Evolutionary conservation across 2,888 invertebrate genomes (phyloP), one percentile per base, ranked within the genome.

Genomic region (Leptopilina syphax): DNA sequence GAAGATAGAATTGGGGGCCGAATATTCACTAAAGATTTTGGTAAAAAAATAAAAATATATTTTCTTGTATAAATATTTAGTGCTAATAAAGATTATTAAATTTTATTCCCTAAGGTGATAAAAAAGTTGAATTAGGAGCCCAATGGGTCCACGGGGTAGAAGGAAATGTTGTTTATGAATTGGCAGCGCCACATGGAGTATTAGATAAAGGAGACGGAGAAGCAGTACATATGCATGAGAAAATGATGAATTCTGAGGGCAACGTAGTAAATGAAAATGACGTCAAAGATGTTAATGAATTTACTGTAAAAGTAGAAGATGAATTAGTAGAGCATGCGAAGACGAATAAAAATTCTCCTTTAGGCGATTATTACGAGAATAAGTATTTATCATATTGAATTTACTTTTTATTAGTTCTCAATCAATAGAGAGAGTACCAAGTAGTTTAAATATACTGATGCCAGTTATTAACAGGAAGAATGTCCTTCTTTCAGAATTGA

Each of bases 1-100:
- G 92, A 93, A 87, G 85, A 91, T 77, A 87, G 93, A 83, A 91
- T 93, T 81, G 93, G 93, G 1, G 93, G 93, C 13, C 87, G 93
- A 65, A 85, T 93, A 60, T 82, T 90, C 18, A 92, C 93, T 0
- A 84, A 88, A 1, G 79, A 85, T 65, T 92, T 93, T 79, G 93
- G 93, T 93, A 85, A 89, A 12, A 57, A 13, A n/a, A 60, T n/a
- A n/a, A 1, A n/a, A 60, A 60, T 3, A 34, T 34, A 34, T 34
- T 34, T 34, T 34, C 34, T 34, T 0, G 34, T 34, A 2, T 6
- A 12, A 12, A 7, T n/a, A 60, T 60, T 18, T 1, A 18, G 4
- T 60, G 6, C 13, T 60, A 18, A 60, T 60, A 5, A 60, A 0
- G 34, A 34, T 44, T 44, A 10, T 50, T 3, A 60, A 18, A 7